Conservation (phyloP, 1,140 invertebrate genomes). For the Formica exsecta region DNA sequence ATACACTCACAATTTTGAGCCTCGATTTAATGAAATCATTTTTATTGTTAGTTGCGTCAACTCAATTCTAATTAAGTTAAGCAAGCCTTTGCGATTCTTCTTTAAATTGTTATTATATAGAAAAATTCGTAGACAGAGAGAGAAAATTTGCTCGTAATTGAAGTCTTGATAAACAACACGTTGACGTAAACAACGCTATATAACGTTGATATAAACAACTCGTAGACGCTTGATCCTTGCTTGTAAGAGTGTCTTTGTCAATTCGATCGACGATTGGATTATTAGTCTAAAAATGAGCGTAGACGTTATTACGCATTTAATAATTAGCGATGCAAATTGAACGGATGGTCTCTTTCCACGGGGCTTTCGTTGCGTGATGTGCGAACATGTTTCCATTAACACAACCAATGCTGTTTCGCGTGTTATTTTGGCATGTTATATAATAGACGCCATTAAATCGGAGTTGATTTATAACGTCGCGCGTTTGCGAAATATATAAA, state of each 20-base stretch:
- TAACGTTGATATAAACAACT: background rate
- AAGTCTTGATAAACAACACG: background rate
- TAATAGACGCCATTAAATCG: conserved; percentile 46
- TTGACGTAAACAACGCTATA: background rate
- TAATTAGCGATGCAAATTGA: conserved; percentile 48
- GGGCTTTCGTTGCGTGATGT: conserved; percentile 15
- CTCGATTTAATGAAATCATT: background rate
- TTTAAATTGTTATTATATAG: conserved; percentile 12
- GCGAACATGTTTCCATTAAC: conserved; percentile 43
- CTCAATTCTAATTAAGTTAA: background rate
- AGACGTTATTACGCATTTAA: background rate
- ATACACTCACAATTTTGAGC: background rate
- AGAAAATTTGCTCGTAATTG: background rate
- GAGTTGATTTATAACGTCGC: conserved; percentile 43
- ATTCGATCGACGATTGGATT: background rate
- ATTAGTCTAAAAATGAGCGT: background rate
- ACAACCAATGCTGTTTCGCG: conserved; percentile 20
- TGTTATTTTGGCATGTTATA: conserved; percentile 56
- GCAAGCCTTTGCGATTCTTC: background rate
- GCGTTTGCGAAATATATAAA: conserved; percentile 32
- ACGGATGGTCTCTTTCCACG: background rate
- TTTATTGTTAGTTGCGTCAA: background rate
- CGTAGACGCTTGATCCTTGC: background rate
- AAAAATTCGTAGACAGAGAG: background rate
- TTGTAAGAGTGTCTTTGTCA: background rate